A percentile compares a stretch with the other conserved stretches of the same genome.
Conservation (phyloP, 2,113 vertebrate genomes). For the Phycodurus eques region DNA sequence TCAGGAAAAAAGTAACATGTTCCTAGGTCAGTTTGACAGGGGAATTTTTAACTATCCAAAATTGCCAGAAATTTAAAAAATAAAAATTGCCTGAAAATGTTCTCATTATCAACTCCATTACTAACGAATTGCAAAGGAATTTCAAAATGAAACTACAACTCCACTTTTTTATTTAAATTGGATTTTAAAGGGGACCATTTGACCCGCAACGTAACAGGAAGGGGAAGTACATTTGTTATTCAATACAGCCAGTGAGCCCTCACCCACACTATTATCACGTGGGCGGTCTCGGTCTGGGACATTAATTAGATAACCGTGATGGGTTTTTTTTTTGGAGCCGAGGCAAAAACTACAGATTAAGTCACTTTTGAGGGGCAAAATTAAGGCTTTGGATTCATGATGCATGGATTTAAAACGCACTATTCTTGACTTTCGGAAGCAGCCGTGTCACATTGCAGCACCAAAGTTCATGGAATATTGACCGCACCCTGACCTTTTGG, state of each 20-base stretch:
- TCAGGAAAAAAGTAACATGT: background rate
- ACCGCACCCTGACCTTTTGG: background rate
- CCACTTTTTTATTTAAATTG: too few relatives aligned
- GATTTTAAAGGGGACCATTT: too few relatives aligned
- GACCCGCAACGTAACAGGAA: too few relatives aligned
- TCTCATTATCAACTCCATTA: too few relatives aligned
- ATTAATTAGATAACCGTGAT: too few relatives aligned
- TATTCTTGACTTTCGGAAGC: background rate
- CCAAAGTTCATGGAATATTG: slow-evolving; percentile 24
- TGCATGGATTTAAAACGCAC: background rate
- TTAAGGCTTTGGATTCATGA: background rate
- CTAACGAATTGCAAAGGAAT: too few relatives aligned
- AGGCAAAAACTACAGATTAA: background rate
- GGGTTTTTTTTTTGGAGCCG: too few relatives aligned
- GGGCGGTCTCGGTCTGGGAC: background rate
- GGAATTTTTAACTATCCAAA: too few relatives aligned
- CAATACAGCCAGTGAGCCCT: background rate
- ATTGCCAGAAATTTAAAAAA: too few relatives aligned
- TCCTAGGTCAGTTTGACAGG: background rate
- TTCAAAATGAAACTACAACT: too few relatives aligned
- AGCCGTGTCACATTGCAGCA: background rate
- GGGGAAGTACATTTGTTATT: too few relatives aligned
- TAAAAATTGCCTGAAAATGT: too few relatives aligned
- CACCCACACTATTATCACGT: background rate
- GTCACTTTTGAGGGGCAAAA: background rate